A percentile compares a stretch with the other conserved stretches of the same genome.
Conservation (phyloP, 2,797 vertebrate species). For the Atherinosoma microstoma region DNA sequence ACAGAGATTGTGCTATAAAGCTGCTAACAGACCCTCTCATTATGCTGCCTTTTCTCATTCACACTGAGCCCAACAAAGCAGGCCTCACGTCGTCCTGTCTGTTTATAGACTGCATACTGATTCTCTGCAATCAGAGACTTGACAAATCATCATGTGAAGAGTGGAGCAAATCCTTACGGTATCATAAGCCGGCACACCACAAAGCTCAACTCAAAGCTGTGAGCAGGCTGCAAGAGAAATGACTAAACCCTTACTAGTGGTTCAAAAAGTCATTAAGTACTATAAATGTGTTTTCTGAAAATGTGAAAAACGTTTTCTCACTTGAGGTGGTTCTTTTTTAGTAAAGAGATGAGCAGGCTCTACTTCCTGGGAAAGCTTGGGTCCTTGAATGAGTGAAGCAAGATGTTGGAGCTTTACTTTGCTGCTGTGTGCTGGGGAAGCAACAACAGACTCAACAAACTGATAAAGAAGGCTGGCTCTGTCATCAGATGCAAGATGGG, state of each 20-base stretch:
- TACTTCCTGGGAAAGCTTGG: not conserved
- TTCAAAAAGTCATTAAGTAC: not conserved
- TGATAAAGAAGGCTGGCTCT: not conserved
- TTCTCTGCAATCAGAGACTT: slow-evolving; percentile 14
- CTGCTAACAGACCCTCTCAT: slow-evolving; percentile 30
- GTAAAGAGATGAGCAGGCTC: too few species aligned
- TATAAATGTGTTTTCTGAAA: not conserved
- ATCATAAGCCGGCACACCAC: not conserved
- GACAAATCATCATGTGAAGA: slow-evolving; percentile 10
- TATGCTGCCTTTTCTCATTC: slow-evolving; percentile 27
- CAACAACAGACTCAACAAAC: not conserved
- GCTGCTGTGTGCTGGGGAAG: not conserved
- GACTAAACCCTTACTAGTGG: not conserved
- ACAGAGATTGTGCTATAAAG: slow-evolving; percentile 13
- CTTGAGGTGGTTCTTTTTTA: not conserved
- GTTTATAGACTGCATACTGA: slow-evolving; percentile 18
- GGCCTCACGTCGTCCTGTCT: slow-evolving; percentile 6
- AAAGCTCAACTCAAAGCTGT: not conserved
- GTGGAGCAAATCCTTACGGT: not conserved
- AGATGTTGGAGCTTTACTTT: not conserved
- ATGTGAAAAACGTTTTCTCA: not conserved
- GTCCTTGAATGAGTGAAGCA: not conserved
- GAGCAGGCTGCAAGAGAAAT: too few species aligned
- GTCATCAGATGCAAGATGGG: not conserved
- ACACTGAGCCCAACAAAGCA: slow-evolving; percentile 28